These are phyloP conservation scores for Caenorhabditis sp. DNA, from an alignment of 2,888 invertebrate genomes.

Conservation along the genomic window DNA sequence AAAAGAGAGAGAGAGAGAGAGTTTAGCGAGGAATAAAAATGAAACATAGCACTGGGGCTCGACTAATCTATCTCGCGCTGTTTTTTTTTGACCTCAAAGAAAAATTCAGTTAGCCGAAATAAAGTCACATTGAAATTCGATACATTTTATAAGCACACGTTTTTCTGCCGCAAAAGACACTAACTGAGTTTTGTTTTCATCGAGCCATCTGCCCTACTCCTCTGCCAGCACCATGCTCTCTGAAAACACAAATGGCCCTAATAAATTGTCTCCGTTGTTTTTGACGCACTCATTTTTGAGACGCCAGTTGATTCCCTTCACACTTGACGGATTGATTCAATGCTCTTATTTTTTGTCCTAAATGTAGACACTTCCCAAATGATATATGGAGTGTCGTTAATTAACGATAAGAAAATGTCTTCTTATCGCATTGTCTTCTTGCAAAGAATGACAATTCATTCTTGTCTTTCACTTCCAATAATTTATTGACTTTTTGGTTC, in stretches of 20 bases:
- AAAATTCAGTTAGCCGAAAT: constrained; percentile 19
- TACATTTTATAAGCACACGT: constrained; percentile 50
- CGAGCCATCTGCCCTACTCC: not conserved
- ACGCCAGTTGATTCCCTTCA: constrained; percentile 25
- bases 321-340: constrained; percentile 30
- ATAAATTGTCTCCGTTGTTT: constrained; percentile 56
- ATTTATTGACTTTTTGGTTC: not conserved
- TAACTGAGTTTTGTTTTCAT: constrained; percentile 28
- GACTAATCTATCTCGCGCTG: constrained; percentile 13
- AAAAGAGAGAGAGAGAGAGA: too few species aligned
- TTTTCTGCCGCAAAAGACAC: constrained; percentile 37
- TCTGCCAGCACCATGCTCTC: constrained; percentile 18
- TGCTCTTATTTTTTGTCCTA: constrained; percentile 25
- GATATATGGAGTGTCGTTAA: not conserved
- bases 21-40: constrained; percentile 24
- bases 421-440: constrained; percentile 8
- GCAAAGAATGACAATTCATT: constrained; percentile 20
- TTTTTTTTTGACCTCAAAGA: not conserved
- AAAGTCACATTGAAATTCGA: constrained; percentile 53
- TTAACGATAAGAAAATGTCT: constrained; percentile 35
- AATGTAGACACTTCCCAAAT: constrained; percentile 19
- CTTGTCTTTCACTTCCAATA: constrained; percentile 2
- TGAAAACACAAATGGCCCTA: constrained; percentile 52
- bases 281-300: constrained; percentile 30
- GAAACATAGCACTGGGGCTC: constrained; percentile 1